A percentile compares a stretch with the other conserved stretches of the same genome.
Conservation (phyloP, 2,888 invertebrate genomes). For the Heliconius ismenius region DNA sequence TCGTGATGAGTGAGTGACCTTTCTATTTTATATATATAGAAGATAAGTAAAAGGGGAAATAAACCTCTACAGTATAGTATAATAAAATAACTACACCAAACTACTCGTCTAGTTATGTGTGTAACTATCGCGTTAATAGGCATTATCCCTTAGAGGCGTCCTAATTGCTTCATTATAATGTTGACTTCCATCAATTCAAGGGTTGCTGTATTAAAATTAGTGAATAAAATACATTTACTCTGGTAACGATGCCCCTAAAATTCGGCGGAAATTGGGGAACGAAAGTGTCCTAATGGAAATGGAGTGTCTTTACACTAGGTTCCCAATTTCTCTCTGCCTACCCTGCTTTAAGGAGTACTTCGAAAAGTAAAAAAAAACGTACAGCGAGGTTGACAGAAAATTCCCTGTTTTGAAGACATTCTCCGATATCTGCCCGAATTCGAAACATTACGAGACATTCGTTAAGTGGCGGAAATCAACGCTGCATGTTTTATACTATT, state of each 20-base stretch:
- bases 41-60: no score
- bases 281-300: no score
- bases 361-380: no score
- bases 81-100: background rate
- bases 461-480: background rate
- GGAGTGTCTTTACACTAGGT: background rate
- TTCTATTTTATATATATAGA: no score
- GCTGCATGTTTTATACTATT: background rate
- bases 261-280: no score
- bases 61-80: background rate
- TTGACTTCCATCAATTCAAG: background rate
- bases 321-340: background rate
- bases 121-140: conserved; percentile 4
- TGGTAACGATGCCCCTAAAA: no score
- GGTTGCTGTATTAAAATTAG: no score
- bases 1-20: no score
- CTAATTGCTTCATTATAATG: background rate
- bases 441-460: background rate
- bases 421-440: background rate
- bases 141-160: conserved; percentile 5
- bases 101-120: background rate
- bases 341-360: no score
- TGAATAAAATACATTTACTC: no score
- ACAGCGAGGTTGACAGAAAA: background rate
- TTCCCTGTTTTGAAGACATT: background rate